Percentiles rank a stretch among this genome's conserved stretches.
These are phyloP conservation scores for Miniopterus natalensis DNA, from an alignment of 2,113 vertebrate species.

Conservation along the genomic window DNA sequence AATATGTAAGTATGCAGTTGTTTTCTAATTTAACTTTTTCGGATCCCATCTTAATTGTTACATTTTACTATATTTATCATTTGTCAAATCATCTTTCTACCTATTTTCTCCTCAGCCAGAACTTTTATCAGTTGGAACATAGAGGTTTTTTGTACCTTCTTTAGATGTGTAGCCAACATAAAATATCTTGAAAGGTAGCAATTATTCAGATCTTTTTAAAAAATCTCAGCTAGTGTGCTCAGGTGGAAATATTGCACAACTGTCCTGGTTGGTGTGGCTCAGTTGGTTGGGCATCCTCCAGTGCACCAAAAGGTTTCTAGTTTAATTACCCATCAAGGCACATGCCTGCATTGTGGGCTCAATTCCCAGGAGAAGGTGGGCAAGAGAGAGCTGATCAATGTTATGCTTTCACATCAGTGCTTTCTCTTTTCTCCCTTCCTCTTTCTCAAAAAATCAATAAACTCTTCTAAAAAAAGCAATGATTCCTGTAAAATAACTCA, in stretches of 20 bases:
- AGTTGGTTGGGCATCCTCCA: too few species aligned
- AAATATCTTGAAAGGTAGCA: conserved; percentile 65
- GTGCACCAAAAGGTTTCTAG: too few species aligned
- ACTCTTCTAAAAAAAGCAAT: too few species aligned
- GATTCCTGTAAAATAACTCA: too few species aligned
- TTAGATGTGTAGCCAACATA: conserved; percentile 60
- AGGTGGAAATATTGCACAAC: neutral
- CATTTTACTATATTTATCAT: neutral
- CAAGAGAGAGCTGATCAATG: too few species aligned
- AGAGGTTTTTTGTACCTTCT: conserved; percentile 34
- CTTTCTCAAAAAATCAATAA: too few species aligned
- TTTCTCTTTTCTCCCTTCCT: too few species aligned
- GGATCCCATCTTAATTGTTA: neutral
- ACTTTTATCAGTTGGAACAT: conserved; percentile 36
- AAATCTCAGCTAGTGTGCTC: neutral
- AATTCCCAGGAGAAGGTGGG: too few species aligned
- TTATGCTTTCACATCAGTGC: too few species aligned
- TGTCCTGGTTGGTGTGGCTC: too few species aligned
- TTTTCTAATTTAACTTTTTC: conserved; percentile 56
- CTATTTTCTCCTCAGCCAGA: conserved; percentile 51
- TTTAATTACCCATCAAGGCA: too few species aligned
- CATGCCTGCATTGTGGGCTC: too few species aligned
- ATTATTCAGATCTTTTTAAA: conserved; percentile 21
- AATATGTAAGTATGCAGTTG: conserved; percentile 91
- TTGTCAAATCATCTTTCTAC: neutral